These are phyloP conservation scores for Neogobius melanostomus DNA, from an alignment of 2,113 vertebrate species.

Conservation along the genomic window DNA sequence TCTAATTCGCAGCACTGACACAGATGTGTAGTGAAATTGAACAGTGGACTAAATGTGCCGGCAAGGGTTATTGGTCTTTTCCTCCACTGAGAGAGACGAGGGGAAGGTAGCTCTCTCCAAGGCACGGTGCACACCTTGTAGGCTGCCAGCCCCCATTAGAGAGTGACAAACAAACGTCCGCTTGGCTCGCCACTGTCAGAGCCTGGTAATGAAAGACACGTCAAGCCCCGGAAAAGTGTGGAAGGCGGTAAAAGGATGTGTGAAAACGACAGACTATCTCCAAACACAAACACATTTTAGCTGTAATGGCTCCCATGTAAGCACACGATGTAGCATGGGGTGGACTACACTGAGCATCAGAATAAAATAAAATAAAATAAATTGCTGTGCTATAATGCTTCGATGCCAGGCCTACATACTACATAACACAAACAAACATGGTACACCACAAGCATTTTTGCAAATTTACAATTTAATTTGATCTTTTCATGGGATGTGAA, in stretches of 20 bases:
- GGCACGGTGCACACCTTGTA: slow-evolving; percentile 66
- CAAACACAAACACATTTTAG: slow-evolving; percentile 57
- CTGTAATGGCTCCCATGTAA: slow-evolving; percentile 61
- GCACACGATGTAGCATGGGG: slow-evolving; percentile 24
- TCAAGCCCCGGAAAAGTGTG: slow-evolving; percentile 57
- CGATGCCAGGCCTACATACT: neutral
- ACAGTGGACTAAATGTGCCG: slow-evolving; percentile 49
- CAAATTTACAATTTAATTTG: too few relatives aligned
- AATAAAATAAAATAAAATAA: slow-evolving; percentile 8
- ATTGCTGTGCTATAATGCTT: neutral
- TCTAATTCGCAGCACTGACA: slow-evolving; percentile 62
- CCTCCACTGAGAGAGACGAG: slow-evolving; percentile 51
- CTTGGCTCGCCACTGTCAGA: slow-evolving; percentile 66
- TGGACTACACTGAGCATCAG: slow-evolving; percentile 21
- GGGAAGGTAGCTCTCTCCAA: slow-evolving; percentile 61
- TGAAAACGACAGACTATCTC: slow-evolving; percentile 26
- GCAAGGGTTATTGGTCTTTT: slow-evolving; percentile 68
- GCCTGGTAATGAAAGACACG: slow-evolving; percentile 72
- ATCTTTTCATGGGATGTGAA: too few relatives aligned
- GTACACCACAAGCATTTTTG: too few relatives aligned
- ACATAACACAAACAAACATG: too few relatives aligned
- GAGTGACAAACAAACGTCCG: slow-evolving; percentile 70
- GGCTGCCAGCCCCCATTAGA: slow-evolving; percentile 72
- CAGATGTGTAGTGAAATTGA: slow-evolving; percentile 65
- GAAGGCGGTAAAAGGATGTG: slow-evolving; percentile 24